phyloP scores from a whole-genome alignment of 2,113 vertebrate species.

The Meriones unguiculatus region DNA sequence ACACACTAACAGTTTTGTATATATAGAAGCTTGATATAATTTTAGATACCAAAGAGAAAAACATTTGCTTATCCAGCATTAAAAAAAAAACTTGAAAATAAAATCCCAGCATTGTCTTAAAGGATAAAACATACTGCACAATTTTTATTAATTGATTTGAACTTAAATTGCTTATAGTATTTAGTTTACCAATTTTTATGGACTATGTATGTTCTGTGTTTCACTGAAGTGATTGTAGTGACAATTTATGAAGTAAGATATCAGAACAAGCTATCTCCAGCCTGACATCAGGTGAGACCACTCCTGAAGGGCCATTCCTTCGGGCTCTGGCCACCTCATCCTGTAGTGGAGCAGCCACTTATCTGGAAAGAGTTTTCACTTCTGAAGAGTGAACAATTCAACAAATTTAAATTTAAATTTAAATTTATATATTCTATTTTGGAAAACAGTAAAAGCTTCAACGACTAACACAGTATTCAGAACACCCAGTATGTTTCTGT shows the following conservation, averaged over 20 bases:
- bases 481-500: not conserved
- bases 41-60: slow-evolving; percentile 21
- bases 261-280: not conserved
- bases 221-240: slow-evolving; percentile 30
- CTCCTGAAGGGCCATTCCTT: not conserved
- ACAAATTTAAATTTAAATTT: slow-evolving; percentile 9
- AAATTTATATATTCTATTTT: slow-evolving; percentile 13
- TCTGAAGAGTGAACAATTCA: not conserved
- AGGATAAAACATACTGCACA: slow-evolving; percentile 5
- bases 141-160: slow-evolving; percentile 33
- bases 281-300: not conserved
- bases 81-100: not conserved
- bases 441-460: not conserved
- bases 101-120: slow-evolving; percentile 1
- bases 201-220: not conserved
- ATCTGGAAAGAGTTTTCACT: not conserved
- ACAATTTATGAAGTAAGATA: not conserved
- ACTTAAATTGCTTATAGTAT: not conserved
- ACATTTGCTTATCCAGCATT: not conserved
- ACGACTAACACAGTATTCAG: not conserved
- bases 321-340: not conserved
- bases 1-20: not conserved
- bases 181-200: slow-evolving; percentile 11
- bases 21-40: slow-evolving; percentile 12
- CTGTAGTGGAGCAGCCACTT: not conserved